Conservation (phyloP, 2,888 invertebrate species). For the Phorcus lineatus region DNA sequence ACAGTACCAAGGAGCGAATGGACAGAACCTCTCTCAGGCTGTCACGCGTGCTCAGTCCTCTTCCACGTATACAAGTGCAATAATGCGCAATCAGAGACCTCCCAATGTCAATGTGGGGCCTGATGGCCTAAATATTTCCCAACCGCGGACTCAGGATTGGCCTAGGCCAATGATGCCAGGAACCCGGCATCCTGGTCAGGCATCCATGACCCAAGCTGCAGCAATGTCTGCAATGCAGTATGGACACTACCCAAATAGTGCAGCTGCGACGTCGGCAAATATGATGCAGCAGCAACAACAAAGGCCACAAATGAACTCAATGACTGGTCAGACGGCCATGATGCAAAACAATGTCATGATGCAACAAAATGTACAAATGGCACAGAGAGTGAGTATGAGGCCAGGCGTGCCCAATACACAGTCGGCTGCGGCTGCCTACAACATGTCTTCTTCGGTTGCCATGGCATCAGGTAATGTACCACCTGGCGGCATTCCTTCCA, state of each 20-base stretch:
- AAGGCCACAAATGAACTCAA: conserved; percentile 55
- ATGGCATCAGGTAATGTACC: conserved; percentile 37
- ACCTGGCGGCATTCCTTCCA: conserved; percentile 24
- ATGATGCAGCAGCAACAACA: conserved; percentile 57
- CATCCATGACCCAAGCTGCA: conserved; percentile 34
- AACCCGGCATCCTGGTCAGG: conserved; percentile 20
- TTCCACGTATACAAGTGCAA: conserved; percentile 69
- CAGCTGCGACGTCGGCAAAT: conserved; percentile 36
- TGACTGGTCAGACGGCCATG: conserved; percentile 54
- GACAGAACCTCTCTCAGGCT: conserved; percentile 53
- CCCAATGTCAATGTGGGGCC: conserved; percentile 80
- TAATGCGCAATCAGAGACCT: conserved; percentile 78
- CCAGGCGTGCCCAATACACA: conserved; percentile 50
- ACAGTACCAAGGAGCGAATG: conserved; percentile 56
- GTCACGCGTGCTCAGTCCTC: conserved; percentile 23
- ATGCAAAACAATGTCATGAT: conserved; percentile 63
- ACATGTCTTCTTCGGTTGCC: conserved; percentile 44
- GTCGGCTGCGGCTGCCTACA: conserved; percentile 60
- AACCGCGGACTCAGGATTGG: conserved; percentile 78
- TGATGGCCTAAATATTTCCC: conserved; percentile 77
- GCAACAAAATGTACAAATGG: conserved; percentile 75
- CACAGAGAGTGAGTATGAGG: conserved; percentile 68
- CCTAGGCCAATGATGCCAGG: conserved; percentile 76
- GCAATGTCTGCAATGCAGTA: conserved; percentile 74
- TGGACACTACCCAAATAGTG: conserved; percentile 72